phyloP scores from a whole-genome alignment of 2,888 invertebrate genomes.

The Celastrina argiolus region DNA sequence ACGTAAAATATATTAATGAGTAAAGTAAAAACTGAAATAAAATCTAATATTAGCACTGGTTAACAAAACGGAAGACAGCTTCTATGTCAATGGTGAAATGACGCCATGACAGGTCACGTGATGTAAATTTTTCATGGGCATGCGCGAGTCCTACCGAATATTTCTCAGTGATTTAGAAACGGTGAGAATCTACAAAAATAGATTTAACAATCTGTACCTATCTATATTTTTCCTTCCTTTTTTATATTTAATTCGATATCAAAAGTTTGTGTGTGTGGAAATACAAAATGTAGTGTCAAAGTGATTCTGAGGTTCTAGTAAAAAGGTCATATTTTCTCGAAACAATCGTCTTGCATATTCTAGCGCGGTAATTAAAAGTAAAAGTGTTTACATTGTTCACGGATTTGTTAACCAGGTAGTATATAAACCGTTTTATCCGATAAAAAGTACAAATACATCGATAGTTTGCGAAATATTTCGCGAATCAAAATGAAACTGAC shows the following conservation, averaged over 20 bases:
- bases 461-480: conserved; percentile 21
- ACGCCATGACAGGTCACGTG: conserved; percentile 79
- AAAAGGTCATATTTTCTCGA: conserved; percentile 17
- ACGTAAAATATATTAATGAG: too few relatives aligned
- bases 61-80: neutral
- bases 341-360: conserved; percentile 48
- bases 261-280: conserved; percentile 46
- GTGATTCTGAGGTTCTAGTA: conserved; percentile 33
- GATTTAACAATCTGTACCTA: conserved; percentile 41
- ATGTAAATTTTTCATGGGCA: conserved; percentile 76
- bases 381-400: conserved; percentile 46
- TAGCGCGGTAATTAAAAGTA: conserved; percentile 49
- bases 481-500: conserved; percentile 29
- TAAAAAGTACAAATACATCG: neutral
- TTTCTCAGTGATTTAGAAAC: conserved; percentile 69
- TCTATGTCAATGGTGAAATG: conserved; percentile 34
- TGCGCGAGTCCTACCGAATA: conserved; percentile 65
- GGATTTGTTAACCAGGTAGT: conserved; percentile 34
- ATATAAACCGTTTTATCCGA: conserved; percentile 21
- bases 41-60: too few relatives aligned
- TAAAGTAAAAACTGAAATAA: too few relatives aligned
- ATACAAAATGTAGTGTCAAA: conserved; percentile 48
- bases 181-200: conserved; percentile 53
- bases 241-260: conserved; percentile 38
- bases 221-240: conserved; percentile 38